phyloP scores from a whole-genome alignment of 2,797 vertebrate genomes.

The Sebastes kiyomatsui region DNA sequence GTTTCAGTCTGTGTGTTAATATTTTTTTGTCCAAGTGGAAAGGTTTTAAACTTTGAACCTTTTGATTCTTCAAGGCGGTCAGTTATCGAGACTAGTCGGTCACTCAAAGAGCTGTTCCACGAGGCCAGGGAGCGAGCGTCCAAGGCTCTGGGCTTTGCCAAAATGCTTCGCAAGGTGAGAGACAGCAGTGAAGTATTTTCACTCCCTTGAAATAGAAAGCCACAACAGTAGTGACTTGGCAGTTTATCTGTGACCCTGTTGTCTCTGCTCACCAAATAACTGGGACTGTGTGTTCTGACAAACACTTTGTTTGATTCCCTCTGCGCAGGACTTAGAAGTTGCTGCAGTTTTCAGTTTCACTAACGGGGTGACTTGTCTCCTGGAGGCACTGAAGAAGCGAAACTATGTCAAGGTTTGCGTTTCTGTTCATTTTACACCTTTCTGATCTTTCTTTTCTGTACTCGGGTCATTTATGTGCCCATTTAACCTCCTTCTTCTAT shows the following conservation, averaged over 20 bases:
- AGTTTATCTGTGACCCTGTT: slow-evolving; percentile 39
- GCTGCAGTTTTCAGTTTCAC: slow-evolving; percentile 93
- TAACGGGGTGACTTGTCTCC: slow-evolving; percentile 86
- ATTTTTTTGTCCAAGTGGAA: background rate
- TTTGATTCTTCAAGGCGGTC: slow-evolving; percentile 85
- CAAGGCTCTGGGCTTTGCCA: slow-evolving; percentile 97
- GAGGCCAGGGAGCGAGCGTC: slow-evolving; percentile 97
- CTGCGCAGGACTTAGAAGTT: slow-evolving; percentile 93
- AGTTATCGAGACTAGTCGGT: slow-evolving; percentile 95
- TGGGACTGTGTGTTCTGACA: slow-evolving; percentile 40
- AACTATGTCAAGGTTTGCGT: slow-evolving; percentile 87
- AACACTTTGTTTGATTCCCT: slow-evolving; percentile 28
- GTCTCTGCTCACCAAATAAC: slow-evolving; percentile 22
- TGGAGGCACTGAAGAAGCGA: slow-evolving; percentile 87
- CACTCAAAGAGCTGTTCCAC: slow-evolving; percentile 97
- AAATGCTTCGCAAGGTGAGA: slow-evolving; percentile 97
- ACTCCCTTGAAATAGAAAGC: slow-evolving; percentile 22
- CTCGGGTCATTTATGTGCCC: background rate
- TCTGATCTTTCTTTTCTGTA: background rate
- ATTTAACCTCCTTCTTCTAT: background rate
- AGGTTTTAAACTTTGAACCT: background rate
- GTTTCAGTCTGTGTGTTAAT: background rate
- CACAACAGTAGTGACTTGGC: slow-evolving; percentile 20
- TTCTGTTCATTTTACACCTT: background rate
- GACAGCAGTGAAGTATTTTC: background rate